Base-by-base conservation (phyloP, 2,797 vertebrate species). In the Oreonectes daqikongensis region DNA sequence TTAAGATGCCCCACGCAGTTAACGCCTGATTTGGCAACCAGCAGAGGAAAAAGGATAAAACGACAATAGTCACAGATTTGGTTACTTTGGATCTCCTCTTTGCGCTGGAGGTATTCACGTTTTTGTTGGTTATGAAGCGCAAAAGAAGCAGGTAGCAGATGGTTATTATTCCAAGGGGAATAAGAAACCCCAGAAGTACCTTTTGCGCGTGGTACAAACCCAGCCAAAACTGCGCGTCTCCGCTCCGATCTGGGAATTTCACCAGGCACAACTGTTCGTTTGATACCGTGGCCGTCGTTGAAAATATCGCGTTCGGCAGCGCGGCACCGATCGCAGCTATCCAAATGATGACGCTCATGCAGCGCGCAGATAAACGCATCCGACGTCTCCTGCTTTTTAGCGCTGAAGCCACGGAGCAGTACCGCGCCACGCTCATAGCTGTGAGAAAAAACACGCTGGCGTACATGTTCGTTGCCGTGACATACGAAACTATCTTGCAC, bases 391-490 rank as follows among this genome's bases (percentile, higher is more conserved):
- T 89, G 26, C 90, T 90, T 81, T 95, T 94, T 3, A 98, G 89
- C 38, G 95, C 96, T 0, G 94, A 97, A 40, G 96, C 95, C 35
- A 99, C 95, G 0, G 95, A 93, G 46, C 90, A 94, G 85, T 99
- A 98, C 22, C 96, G 86, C 64, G 94, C 95, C 69, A 96, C 93
- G 65, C 97, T 98, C 96, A 97, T 98, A 14, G 96, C 95, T 0
- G 96, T 99, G 44, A 99, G 94, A 81, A 99, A 98, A 82, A 98
- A 99, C 28, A 99, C 97, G 53, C 97, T 98, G 79, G 97, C 97
- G 17, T 98, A 98, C 97, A 98, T 98, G 88, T 97, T 99, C 93
- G 96, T 95, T 0, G 96, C 95, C 0, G 97, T 98, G 79, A 97
- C 95, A 0, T 94, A 93, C 0, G 95, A 96, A 2, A 99, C 95